phyloP scores from a whole-genome alignment of 2,113 vertebrate genomes.

The Pluvialis apricaria region DNA sequence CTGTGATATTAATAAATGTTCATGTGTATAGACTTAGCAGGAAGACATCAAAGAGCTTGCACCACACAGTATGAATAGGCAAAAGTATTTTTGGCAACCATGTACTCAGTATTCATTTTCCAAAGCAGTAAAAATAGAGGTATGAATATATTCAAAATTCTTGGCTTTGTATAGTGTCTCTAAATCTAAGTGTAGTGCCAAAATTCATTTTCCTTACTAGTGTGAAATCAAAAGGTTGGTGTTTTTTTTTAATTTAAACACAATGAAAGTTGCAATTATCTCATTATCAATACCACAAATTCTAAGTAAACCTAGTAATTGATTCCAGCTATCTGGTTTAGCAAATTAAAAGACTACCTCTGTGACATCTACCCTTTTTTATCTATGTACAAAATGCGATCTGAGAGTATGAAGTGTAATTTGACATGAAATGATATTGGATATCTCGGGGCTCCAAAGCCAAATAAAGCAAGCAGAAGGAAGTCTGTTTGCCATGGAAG shows the following conservation, averaged over 20 bases:
- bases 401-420: neutral
- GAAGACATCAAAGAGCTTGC: neutral
- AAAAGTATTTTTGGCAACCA: neutral
- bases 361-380: neutral
- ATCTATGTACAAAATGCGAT: neutral
- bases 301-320: neutral
- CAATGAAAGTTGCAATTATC: neutral
- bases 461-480: neutral
- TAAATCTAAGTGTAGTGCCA: neutral
- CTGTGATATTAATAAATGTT: neutral
- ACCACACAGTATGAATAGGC: neutral
- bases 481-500: neutral
- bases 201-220: neutral
- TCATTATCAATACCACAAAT: neutral
- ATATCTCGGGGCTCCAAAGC: neutral
- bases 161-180: neutral
- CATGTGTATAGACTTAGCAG: neutral
- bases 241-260: neutral
- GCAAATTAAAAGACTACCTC: neutral
- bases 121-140: neutral
- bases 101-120: neutral
- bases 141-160: neutral
- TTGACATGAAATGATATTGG: neutral
- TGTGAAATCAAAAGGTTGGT: neutral
- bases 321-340: neutral